Evolutionary conservation across 2,888 invertebrate species (phyloP), one percentile per base, ranked within the genome.

Genomic region (Yponomeuta malinellus): DNA sequence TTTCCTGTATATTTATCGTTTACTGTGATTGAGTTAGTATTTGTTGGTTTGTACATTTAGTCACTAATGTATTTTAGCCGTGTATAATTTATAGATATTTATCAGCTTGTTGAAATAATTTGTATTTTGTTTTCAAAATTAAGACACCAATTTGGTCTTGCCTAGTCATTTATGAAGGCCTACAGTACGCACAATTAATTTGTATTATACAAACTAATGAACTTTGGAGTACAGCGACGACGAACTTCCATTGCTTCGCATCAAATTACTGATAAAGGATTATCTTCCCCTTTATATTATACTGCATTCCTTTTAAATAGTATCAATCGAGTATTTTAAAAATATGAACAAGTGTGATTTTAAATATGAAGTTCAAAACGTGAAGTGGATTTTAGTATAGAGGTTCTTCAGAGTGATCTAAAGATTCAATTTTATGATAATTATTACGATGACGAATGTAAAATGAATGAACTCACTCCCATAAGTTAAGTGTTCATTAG

Each of bases 401-500:
- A 80, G 78, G 80, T 81, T 80, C 82, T 80, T 77, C 82, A 83
- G 70, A 71, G 83, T 84, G 80, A 82, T 81, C 79, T 83, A 84
- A 74, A 86, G 81, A 83, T 90, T 89, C 86, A 86, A 88, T 89
- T 89, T 88, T 86, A 87, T 77, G 78, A 81, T 86, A 83, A 82
- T 83, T 59, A 52, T 83, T 78, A 70, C 63, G 23, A 70, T 69
- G 69, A 69, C 33, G 69, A 69, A 69, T 76, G 77, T 81, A 79
- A 78, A 64, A 71, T 83, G 78, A 82, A 86, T 85, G 86, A 75
- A 80, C 78, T 83, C 84, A 84, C 87, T 86, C 86, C 37, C 83
- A 81, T 89, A 87, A 79, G 81, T 84, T 92, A 90, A 90, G 91
- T 91, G 90, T 92, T 92, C 91, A 91, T 83, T 92, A 92, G 90